Evolutionary conservation across 2,888 invertebrate genomes (phyloP), one percentile per base, ranked within the genome.

Genomic region (Diplazon laetatorius): DNA sequence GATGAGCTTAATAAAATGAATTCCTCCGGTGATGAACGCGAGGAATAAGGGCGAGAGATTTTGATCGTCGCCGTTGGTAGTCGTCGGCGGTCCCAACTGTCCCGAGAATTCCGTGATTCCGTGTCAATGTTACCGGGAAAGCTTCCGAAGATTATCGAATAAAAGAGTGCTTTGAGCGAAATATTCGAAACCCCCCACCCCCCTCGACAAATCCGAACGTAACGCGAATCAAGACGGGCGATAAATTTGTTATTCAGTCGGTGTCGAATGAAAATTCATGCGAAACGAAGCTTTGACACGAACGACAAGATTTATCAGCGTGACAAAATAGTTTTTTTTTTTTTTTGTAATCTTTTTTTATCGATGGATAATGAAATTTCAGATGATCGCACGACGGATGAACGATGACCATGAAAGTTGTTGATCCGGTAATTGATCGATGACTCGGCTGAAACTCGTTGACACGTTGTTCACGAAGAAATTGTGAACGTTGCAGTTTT

Each of bases 321-420:
- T 62, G 82, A 82, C 80, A 80, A 83, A 85, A 84, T 75, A 73
- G 79, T 76, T 81, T 78, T n/a, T n/a, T n/a, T n/a, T n/a, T n/a
- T n/a, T n/a, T n/a, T n/a, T n/a, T n/a, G n/a, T n/a, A n/a, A n/a
- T n/a, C n/a, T n/a, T n/a, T n/a, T n/a, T n/a, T n/a, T n/a, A n/a
- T 80, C 68, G 82, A 71, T 71, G 59, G 81, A 85, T 84, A 84
- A 86, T 83, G 82, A 85, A 86, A 84, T 76, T 62, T 84, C 83
- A 85, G n/a, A 85, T 83, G 84, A 81, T 80, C 76, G 71, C 44
- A 63, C 70, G 16, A 55, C 57, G 57, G 44, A 48, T 30, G 12
- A 10, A 55, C 42, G 25, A 20, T 10, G 9, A 20, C 25, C 52
- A n/a, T 14, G 65, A 20, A 35, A 22, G 42, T 5, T 22, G 18